These are phyloP conservation scores for Australoheros scitulus DNA, from an alignment of 2,113 vertebrate species.

Conservation along the genomic window DNA sequence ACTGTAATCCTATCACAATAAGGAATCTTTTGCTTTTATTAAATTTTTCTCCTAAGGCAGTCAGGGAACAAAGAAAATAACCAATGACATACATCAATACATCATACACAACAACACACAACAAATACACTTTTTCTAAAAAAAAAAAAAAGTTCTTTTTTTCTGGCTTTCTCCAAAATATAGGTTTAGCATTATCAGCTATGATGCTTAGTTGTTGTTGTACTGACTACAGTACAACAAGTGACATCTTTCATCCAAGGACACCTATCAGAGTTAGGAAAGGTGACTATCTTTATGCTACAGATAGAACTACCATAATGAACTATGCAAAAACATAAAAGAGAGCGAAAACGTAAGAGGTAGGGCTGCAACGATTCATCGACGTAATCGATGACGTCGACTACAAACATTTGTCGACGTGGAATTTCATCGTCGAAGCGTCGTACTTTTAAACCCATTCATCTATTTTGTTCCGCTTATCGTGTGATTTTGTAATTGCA, in stretches of 20 bases:
- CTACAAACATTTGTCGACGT: too few species aligned
- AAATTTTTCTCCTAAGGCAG: neutral
- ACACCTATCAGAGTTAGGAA: neutral
- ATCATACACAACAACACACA: too few species aligned
- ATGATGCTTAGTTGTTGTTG: neutral
- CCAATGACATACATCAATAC: neutral
- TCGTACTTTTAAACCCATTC: too few species aligned
- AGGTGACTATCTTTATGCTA: neutral
- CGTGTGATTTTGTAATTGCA: too few species aligned
- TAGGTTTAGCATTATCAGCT: neutral
- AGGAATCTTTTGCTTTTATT: neutral
- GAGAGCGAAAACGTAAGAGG: neutral
- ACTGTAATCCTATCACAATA: neutral
- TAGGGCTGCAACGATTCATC: too few species aligned
- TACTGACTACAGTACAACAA: neutral
- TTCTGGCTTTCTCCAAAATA: neutral
- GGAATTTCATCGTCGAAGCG: too few species aligned
- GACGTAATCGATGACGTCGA: too few species aligned
- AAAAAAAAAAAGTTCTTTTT: neutral
- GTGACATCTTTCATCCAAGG: too few species aligned
- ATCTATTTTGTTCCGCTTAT: too few species aligned
- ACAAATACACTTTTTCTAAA: fast-evolving
- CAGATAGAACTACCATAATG: neutral
- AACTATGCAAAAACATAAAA: neutral
- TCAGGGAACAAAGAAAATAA: neutral